These are phyloP conservation scores for Heliconius charithonia DNA, from an alignment of 2,888 invertebrate species.

Conservation along the genomic window DNA sequence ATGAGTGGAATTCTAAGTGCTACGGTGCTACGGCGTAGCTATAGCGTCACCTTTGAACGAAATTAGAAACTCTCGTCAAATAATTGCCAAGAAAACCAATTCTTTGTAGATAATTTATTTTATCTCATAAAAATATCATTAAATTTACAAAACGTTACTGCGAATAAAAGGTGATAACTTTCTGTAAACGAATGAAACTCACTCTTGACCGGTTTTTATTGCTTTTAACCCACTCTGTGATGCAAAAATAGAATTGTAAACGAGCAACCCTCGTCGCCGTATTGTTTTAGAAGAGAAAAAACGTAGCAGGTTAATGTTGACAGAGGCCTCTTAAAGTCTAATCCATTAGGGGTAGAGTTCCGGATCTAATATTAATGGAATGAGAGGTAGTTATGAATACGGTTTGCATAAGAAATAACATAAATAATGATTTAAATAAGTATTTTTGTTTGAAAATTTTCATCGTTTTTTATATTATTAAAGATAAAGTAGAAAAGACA, in stretches of 20 bases:
- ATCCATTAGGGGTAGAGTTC: conserved; percentile 23
- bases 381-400: neutral
- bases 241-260: conserved; percentile 32
- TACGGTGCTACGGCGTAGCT: neutral
- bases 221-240: conserved; percentile 26
- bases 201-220: conserved; percentile 30
- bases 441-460: neutral
- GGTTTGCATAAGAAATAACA: neutral
- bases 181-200: conserved; percentile 14
- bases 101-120: neutral
- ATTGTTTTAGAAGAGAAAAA: conserved; percentile 29
- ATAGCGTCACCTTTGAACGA: neutral
- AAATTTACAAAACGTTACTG: neutral
- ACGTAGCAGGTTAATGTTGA: conserved; percentile 30
- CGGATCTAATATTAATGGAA: conserved; percentile 7
- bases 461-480: neutral
- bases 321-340: conserved; percentile 26
- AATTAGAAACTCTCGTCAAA: neutral
- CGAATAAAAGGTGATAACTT: neutral
- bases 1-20: conserved; percentile 6
- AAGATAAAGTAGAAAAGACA: too few species aligned
- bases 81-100: neutral
- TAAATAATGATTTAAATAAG: neutral
- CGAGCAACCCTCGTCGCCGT: conserved; percentile 27
- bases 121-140: neutral